Conservation (phyloP, 1,140 invertebrate species). For the Euwallacea fornicatus region DNA sequence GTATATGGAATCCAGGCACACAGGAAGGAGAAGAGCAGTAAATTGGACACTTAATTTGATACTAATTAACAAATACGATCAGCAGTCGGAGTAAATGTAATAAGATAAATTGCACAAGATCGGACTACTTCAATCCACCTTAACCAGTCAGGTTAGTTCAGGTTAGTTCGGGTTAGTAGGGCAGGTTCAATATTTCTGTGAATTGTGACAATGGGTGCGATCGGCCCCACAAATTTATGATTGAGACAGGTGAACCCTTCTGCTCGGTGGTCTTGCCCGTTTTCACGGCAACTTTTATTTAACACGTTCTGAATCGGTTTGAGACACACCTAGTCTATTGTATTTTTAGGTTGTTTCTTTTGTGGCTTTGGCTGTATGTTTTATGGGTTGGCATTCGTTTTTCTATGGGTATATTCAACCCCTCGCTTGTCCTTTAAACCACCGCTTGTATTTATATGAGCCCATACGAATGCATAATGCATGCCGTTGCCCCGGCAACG, state of each 20-base stretch:
- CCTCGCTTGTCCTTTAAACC: slow-evolving; percentile 19
- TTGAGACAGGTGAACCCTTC: slow-evolving; percentile 5
- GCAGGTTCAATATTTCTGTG: too few relatives aligned
- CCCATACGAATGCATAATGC: slow-evolving; percentile 18
- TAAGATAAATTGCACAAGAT: too few relatives aligned
- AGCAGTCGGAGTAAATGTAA: too few relatives aligned
- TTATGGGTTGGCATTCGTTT: slow-evolving; percentile 24
- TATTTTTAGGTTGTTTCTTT: slow-evolving; percentile 34
- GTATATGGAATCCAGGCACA: too few relatives aligned
- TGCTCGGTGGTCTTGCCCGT: slow-evolving; percentile 29
- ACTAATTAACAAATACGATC: too few relatives aligned
- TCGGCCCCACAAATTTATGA: too few relatives aligned
- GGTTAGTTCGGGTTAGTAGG: too few relatives aligned
- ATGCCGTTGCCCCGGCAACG: background rate
- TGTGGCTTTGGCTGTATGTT: slow-evolving; percentile 27
- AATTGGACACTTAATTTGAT: too few relatives aligned
- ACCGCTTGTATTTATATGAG: slow-evolving; percentile 10
- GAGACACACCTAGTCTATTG: slow-evolving; percentile 34
- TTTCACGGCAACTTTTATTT: slow-evolving; percentile 33
- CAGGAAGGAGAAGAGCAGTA: too few relatives aligned
- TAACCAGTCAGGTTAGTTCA: too few relatives aligned
- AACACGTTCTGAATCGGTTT: slow-evolving; percentile 30
- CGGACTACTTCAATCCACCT: too few relatives aligned
- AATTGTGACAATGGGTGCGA: too few relatives aligned
- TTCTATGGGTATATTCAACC: slow-evolving; percentile 28